Conservation (phyloP, 1,140 invertebrate species). For the Cotesia glomerata region DNA sequence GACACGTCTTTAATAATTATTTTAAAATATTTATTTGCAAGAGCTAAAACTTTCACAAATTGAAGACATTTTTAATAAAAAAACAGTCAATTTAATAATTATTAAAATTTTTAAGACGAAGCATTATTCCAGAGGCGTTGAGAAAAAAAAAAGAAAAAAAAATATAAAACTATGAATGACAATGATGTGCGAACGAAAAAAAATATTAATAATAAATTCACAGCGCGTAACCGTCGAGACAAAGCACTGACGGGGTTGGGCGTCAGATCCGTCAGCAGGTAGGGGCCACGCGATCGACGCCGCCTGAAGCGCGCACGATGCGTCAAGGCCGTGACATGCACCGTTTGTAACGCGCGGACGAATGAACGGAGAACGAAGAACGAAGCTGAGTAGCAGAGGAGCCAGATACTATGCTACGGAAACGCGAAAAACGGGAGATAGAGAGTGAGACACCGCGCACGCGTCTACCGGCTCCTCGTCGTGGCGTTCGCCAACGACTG, state of each 20-base stretch:
- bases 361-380: slow-evolving; percentile 17
- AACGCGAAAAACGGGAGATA: slow-evolving; percentile 3
- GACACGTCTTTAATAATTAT: too few species aligned
- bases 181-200: neutral
- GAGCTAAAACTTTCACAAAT: too few species aligned
- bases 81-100: too few species aligned
- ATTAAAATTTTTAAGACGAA: too few species aligned
- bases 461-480: slow-evolving; percentile 30
- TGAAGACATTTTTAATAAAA: too few species aligned
- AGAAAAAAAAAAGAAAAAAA: too few species aligned
- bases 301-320: slow-evolving; percentile 32
- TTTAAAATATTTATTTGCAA: too few species aligned
- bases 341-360: slow-evolving; percentile 26
- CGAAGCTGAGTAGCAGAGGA: slow-evolving; percentile 15
- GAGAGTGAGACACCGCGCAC: slow-evolving; percentile 24
- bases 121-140: too few species aligned
- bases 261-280: neutral
- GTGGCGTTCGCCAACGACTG: slow-evolving; percentile 31
- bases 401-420: neutral
- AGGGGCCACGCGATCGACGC: slow-evolving; percentile 34
- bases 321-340: slow-evolving; percentile 34
- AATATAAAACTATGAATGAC: neutral
- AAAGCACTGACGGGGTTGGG: slow-evolving; percentile 7
- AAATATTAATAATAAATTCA: neutral
- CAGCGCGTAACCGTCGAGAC: neutral